phyloP scores from a whole-genome alignment of 2,797 vertebrate species.

The Rhadinocentrus ornatus region DNA sequence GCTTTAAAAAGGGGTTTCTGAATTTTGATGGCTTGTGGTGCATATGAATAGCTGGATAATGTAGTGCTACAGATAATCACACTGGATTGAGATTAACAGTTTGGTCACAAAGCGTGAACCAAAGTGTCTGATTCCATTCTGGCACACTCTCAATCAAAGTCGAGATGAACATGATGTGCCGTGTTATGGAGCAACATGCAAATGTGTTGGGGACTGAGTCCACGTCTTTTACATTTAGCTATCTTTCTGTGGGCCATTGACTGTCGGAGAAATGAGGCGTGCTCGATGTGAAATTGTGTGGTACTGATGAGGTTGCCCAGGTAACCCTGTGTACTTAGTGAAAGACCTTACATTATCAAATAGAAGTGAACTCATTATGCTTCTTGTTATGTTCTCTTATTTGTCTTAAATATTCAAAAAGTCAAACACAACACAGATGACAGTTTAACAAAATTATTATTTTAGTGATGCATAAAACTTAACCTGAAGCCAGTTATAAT shows the following conservation, averaged over 20 bases:
- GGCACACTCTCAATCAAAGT: constrained; percentile 48
- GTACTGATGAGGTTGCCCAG: constrained; percentile 58
- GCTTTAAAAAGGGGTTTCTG: constrained; percentile 22
- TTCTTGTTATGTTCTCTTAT: constrained; percentile 15
- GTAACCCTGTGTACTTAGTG: constrained; percentile 28
- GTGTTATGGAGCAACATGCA: constrained; percentile 16
- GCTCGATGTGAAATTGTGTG: constrained; percentile 62
- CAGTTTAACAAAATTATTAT: background rate
- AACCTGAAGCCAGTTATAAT: constrained; percentile 22
- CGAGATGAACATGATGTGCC: constrained; percentile 37
- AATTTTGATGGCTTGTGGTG: background rate
- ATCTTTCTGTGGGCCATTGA: constrained; percentile 37
- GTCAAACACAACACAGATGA: background rate
- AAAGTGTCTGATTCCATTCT: background rate
- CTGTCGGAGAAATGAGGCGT: constrained; percentile 61
- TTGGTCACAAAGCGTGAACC: constrained; percentile 32
- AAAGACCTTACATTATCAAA: constrained; percentile 19
- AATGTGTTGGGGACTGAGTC: constrained; percentile 36
- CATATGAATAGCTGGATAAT: constrained; percentile 26
- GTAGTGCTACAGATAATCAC: constrained; percentile 29
- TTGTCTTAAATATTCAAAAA: constrained; percentile 10
- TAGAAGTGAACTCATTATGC: constrained; percentile 26
- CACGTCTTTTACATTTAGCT: constrained; percentile 44
- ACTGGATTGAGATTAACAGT: constrained; percentile 45
- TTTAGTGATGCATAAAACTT: constrained; percentile 6